Conservation (phyloP, 2,797 vertebrate species). For the Mormyrops attenuatus region DNA sequence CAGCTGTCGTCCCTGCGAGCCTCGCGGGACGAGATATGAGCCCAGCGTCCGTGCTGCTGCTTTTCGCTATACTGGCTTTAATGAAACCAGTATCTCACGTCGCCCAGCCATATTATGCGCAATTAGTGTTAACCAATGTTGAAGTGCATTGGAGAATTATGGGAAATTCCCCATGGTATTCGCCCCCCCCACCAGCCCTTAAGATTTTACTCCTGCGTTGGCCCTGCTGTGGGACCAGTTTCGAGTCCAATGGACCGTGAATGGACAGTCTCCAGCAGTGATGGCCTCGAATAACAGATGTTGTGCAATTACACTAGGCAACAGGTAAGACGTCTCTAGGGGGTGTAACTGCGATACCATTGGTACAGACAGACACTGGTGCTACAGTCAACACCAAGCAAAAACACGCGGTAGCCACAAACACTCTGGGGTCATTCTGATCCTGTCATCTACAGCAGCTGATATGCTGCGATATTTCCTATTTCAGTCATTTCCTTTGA, state of each 20-base stretch:
- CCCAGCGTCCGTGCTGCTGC: not conserved
- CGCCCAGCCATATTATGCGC: not conserved
- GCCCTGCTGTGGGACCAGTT: not conserved
- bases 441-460: not conserved
- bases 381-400: not conserved
- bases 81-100: slow-evolving; percentile 11
- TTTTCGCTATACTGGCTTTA: not conserved
- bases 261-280: not conserved
- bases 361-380: not conserved
- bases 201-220: not conserved
- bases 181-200: not conserved
- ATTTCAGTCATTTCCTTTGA: not conserved
- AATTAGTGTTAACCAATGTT: not conserved
- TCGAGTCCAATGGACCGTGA: not conserved
- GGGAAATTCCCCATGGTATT: not conserved
- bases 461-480: not conserved
- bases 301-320: slow-evolving; percentile 9
- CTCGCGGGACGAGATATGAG: not conserved
- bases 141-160: not conserved
- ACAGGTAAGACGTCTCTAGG: slow-evolving; percentile 6
- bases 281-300: not conserved
- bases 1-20: not conserved
- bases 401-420: not conserved
- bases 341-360: not conserved
- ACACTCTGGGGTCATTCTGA: not conserved